phyloP scores from a whole-genome alignment of 2,113 vertebrate species.

The Romanogobio albipinnatus region DNA sequence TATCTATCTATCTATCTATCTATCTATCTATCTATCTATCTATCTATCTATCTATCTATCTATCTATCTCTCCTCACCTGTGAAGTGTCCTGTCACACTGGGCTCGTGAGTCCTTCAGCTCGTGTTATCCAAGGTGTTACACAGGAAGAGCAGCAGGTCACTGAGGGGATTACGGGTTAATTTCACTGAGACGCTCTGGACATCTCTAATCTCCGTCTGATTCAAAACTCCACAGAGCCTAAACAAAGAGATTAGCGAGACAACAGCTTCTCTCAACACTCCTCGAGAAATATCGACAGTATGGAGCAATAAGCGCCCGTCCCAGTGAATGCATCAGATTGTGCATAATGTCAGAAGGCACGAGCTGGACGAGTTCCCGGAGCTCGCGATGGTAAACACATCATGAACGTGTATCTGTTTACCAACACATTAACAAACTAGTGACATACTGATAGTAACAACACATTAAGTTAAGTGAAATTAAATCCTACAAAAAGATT shows the following conservation, averaged over 20 bases:
- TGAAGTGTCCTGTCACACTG: background rate
- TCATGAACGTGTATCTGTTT: background rate
- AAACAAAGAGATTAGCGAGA: background rate
- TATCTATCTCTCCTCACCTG: background rate
- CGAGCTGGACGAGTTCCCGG: background rate
- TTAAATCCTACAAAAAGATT: background rate
- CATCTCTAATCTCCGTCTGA: slow-evolving; percentile 45
- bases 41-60: background rate
- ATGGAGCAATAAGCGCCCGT: background rate
- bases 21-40: background rate
- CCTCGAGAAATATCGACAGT: background rate
- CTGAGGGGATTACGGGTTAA: slow-evolving; percentile 65
- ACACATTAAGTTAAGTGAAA: too few species aligned
- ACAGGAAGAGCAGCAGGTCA: slow-evolving; percentile 50
- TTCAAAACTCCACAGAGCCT: slow-evolving; percentile 29
- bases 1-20: background rate
- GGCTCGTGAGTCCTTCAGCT: slow-evolving; percentile 6
- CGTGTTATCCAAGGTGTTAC: slow-evolving; percentile 10
- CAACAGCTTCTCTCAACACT: background rate
- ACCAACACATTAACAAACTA: background rate
- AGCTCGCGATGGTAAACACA: background rate
- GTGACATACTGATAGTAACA: too few species aligned
- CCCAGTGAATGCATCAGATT: background rate
- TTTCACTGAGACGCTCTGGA: slow-evolving; percentile 48
- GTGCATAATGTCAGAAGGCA: background rate